Evolutionary conservation across 2,113 vertebrate species (phyloP), one percentile per base, ranked within the genome.

Genomic region (Malurus melanocephalus): DNA sequence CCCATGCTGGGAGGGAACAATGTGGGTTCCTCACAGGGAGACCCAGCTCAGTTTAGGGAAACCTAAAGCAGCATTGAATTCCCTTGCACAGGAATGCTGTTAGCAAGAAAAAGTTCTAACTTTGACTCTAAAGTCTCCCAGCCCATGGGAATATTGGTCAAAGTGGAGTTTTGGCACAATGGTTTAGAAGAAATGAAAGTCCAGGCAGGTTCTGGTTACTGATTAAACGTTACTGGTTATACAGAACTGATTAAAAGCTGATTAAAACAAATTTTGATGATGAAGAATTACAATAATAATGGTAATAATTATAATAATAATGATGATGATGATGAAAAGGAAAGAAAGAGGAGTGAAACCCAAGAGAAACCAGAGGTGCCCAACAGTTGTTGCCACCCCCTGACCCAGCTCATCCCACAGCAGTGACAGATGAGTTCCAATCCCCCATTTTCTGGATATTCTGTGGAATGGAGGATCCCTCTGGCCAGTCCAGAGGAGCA

Each of bases 1-100:
- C 64, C 68, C 88, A 24, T 3, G 73, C 91, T 60, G 74, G 9
- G 82, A 69, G 33, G 86, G 77, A 89, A 74, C 93, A 87, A 91
- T 73, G 51, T 27, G 1, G 7, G 11, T 20, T 53, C 49, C n/a
- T 38, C 38, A 38, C 53, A 35, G 62, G 67, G 61, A 61, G 6
- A 57, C 20, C 71, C 87, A 76, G 57, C 9, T 43, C 43, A 2
- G 59, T 19, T 32, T 4, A 27, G 9, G 77, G 56, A 71, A 42
- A 45, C 81, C 33, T 20, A 11, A 66, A 60, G 55, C 64, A 6
- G 13, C n/a, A 53, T 15, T 53, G 72, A 49, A 67, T 26, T 82
- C n/a, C 30, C 66, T 33, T 65, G 61, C 40, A 35, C 66, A 32
- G 38, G 38, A 71, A 64, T 51, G 46, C 60, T 69, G 71, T 16